Conservation (phyloP, 2,888 invertebrate species). For the Netelia melanura region DNA sequence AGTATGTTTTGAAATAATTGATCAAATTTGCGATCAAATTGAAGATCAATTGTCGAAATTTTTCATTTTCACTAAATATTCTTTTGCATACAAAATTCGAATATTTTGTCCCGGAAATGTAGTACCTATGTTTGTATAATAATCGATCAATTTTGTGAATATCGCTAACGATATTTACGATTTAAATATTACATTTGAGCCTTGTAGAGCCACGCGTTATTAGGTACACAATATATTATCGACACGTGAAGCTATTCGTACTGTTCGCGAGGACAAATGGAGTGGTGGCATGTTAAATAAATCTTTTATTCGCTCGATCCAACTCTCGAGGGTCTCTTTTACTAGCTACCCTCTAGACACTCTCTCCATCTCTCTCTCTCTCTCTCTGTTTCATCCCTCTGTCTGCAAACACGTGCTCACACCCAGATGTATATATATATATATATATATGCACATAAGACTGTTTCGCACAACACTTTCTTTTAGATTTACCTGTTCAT, state of each 20-base stretch:
- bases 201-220: too few relatives aligned
- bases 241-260: slow-evolving; percentile 6
- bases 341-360: background rate
- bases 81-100: too few relatives aligned
- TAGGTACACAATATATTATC: background rate
- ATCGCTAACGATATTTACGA: too few relatives aligned
- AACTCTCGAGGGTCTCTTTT: slow-evolving; percentile 21
- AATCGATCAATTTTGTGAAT: too few relatives aligned
- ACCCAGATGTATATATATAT: background rate
- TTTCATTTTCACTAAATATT: background rate
- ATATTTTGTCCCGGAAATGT: too few relatives aligned
- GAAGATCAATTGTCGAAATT: background rate
- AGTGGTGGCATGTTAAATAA: slow-evolving; percentile 18
- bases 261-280: background rate
- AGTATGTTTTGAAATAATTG: too few relatives aligned
- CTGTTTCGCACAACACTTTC: too few relatives aligned
- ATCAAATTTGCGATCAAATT: too few relatives aligned
- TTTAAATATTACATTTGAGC: too few relatives aligned
- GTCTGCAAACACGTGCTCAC: too few relatives aligned
- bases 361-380: background rate
- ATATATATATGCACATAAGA: background rate
- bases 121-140: too few relatives aligned
- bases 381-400: background rate
- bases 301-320: slow-evolving; percentile 32
- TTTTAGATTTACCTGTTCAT: too few relatives aligned